Percentiles rank a stretch among this genome's conserved stretches.
Conservation (phyloP, 2,113 vertebrate genomes). For the Podarcis cretensis region DNA sequence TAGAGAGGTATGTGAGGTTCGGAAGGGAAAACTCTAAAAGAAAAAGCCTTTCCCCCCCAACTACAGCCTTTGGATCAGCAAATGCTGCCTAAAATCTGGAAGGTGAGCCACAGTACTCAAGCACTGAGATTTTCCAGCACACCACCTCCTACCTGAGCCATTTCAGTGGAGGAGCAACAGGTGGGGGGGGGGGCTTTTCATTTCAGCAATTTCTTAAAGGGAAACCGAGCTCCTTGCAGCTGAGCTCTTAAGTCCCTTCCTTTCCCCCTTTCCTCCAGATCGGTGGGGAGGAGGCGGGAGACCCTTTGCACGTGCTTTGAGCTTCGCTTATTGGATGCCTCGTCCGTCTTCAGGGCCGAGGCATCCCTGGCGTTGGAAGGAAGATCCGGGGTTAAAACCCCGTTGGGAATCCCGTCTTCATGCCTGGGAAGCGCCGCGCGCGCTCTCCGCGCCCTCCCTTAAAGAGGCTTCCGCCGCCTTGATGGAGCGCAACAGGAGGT, state of each 20-base stretch:
- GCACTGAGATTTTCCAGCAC: no score
- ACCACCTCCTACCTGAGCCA: no score
- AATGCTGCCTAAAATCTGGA: no score
- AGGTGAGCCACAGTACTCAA: no score
- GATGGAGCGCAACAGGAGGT: background rate
- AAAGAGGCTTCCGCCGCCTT: background rate
- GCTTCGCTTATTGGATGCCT: background rate
- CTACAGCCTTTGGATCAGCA: no score
- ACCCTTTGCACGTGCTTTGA: background rate
- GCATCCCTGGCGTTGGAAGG: background rate
- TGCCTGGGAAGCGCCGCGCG: background rate
- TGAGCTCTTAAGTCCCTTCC: background rate
- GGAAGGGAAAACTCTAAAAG: no score
- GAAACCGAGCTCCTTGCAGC: no score
- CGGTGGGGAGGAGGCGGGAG: rapidly evolving
- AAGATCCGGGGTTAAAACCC: background rate
- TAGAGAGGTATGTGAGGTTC: no score
- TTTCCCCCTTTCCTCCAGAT: background rate
- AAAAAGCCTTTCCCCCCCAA: no score
- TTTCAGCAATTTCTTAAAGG: no score
- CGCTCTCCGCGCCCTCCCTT: background rate
- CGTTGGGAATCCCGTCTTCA: background rate
- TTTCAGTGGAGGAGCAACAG: no score
- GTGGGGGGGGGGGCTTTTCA: no score
- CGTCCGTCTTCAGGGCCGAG: background rate